These are phyloP conservation scores for Agrotis clavis DNA, from an alignment of 2,888 invertebrate species.

Conservation along the genomic window DNA sequence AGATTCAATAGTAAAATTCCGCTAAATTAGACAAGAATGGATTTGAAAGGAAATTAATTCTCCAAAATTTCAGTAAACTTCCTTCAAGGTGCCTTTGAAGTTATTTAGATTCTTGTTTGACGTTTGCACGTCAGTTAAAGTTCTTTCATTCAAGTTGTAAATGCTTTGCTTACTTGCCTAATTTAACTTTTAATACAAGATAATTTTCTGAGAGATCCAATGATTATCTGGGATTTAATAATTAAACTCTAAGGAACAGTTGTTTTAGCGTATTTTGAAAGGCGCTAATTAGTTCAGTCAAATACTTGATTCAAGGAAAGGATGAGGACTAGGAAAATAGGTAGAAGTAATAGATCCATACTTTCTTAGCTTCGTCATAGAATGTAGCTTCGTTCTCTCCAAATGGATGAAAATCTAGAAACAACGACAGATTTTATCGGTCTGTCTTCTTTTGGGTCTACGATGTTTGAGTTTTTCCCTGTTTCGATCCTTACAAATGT, in stretches of 20 bases:
- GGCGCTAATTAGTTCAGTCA: conserved; percentile 7
- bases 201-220: conserved; percentile 47
- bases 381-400: background rate
- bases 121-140: conserved; percentile 61
- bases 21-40: conserved; percentile 33
- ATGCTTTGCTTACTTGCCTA: conserved; percentile 57
- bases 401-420: background rate
- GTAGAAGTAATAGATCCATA: background rate
- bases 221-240: conserved; percentile 48
- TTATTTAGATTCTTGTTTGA: conserved; percentile 59
- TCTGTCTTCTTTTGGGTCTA: too few species aligned
- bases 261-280: conserved; percentile 15
- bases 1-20: conserved; percentile 18
- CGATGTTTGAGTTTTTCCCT: too few species aligned
- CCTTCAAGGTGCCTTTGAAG: conserved; percentile 51
- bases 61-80: conserved; percentile 45
- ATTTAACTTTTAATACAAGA: conserved; percentile 64
- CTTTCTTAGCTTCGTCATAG: background rate
- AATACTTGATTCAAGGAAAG: conserved; percentile 1
- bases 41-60: conserved; percentile 52
- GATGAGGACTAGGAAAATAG: background rate
- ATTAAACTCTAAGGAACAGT: conserved; percentile 1
- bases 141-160: conserved; percentile 61
- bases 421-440: too few species aligned
- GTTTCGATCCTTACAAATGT: too few species aligned